Base-by-base conservation (phyloP, 1,140 invertebrate species). In the Penaeus indicus region DNA sequence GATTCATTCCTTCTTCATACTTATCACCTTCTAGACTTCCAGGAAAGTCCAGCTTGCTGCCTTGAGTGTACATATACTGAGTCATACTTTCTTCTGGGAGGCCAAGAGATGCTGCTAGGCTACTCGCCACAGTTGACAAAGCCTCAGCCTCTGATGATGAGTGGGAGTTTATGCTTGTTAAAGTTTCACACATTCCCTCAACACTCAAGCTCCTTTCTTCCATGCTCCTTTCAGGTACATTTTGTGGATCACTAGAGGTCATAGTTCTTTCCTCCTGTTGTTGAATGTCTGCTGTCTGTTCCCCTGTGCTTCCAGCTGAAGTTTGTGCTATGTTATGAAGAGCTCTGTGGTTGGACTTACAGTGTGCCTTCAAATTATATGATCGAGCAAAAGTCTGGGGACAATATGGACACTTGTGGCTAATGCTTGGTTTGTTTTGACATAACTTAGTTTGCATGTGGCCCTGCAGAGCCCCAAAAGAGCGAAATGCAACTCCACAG, bases 371-470 rank as follows among this genome's bases (percentile, higher is more conserved):
- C 25, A 89, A 75, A 72, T 85, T 89, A 54, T 89, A 89, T 38
- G 88, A 89, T 16, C 84, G 75, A 32, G 83, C 63, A 89, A 89
- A 89, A 72, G 88, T 89, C 21, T 81, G 83, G 7, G 82, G 77
- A 60, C 88, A 89, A 69, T 85, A 67, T 79, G 88, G 88, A 69
- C 88, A 89, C 69, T 89, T 85, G 83, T 89, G 83, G 82, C 84
- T 85, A 64, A 72, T 80, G 22, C 47, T 84, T 21, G 77, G 88
- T 38, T 89, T 89, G 61, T 60, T 89, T 64, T 80, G 83, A 85
- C 88, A 89, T 38, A 89, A 60, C 38, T 89, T 89, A n/a, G 88
- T 89, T 63, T 85, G 88, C 88, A 89, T 89, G 54, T 89, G 88
- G 16, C 88, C 88, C 38, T 89, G 88, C 25, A 89, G 60, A 16